A percentile compares a stretch with the other conserved stretches of the same genome.
These are phyloP conservation scores for Eulemur macaco DNA, from an alignment of 2,113 vertebrate genomes.

Conservation along the genomic window DNA sequence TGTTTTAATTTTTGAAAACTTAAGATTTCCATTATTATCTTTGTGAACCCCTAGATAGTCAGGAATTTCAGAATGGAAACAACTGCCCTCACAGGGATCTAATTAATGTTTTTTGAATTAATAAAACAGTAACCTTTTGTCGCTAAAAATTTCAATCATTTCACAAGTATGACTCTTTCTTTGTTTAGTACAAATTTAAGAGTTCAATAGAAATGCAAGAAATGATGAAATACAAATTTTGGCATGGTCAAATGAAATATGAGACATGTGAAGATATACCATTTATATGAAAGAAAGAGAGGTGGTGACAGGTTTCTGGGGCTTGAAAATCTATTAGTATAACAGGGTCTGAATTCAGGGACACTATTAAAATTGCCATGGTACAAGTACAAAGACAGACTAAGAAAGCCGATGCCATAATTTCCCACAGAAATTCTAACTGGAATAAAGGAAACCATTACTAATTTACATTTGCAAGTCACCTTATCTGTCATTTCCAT, in stretches of 20 bases:
- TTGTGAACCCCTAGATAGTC: not conserved
- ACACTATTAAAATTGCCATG: not conserved
- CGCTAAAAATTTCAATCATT: not conserved
- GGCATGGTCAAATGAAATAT: not conserved
- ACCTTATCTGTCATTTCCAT: not conserved
- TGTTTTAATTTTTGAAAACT: conserved; percentile 26
- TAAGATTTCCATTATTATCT: not conserved
- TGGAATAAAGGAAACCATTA: not conserved
- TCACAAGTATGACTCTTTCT: conserved; percentile 14
- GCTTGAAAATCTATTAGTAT: not conserved
- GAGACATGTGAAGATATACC: not conserved
- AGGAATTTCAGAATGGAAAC: not conserved
- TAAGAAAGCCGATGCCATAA: not conserved
- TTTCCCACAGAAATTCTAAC: not conserved
- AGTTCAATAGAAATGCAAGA: not conserved
- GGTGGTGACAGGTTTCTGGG: not conserved
- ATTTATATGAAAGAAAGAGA: not conserved
- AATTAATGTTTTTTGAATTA: not conserved
- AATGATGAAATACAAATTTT: not conserved
- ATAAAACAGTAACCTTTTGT: not conserved
- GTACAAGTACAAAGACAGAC: not conserved
- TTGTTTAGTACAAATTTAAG: conserved; percentile 12
- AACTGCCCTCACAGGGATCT: not conserved
- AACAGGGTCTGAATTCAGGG: not conserved
- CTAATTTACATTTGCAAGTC: conserved; percentile 41